These are phyloP conservation scores for Allacma fusca DNA, from an alignment of 2,888 invertebrate genomes.

Conservation along the genomic window DNA sequence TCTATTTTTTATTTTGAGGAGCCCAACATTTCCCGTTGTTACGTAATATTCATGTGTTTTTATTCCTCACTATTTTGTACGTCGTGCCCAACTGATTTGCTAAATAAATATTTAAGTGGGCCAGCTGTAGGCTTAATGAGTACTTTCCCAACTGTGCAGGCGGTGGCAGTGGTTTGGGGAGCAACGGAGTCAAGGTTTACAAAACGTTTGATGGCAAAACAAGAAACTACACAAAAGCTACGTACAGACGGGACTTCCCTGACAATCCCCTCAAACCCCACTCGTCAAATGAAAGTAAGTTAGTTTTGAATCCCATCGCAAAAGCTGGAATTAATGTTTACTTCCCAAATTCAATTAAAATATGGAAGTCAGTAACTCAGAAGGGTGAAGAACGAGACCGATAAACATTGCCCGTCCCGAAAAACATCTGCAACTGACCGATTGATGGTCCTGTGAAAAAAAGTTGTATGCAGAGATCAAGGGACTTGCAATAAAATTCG, in stretches of 20 bases:
- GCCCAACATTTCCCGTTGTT: not conserved
- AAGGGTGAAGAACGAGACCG: too few relatives aligned
- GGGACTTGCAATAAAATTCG: too few relatives aligned
- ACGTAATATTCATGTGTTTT: not conserved
- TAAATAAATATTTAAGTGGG: not conserved
- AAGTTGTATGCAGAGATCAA: too few relatives aligned
- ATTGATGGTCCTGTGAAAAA: too few relatives aligned
- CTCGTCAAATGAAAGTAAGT: constrained; percentile 34
- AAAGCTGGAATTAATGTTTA: too few relatives aligned
- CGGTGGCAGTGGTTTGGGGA: constrained; percentile 2
- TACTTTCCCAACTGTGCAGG: not conserved
- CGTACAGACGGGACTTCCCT: not conserved
- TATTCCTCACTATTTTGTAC: not conserved
- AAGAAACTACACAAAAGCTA: not conserved
- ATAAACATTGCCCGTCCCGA: too few relatives aligned
- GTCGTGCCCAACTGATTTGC: too few relatives aligned
- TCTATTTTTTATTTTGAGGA: not conserved
- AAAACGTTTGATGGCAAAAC: constrained; percentile 20
- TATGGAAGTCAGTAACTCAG: too few relatives aligned
- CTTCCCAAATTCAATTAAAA: too few relatives aligned
- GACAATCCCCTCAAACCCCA: constrained; percentile 26
- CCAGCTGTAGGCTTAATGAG: too few relatives aligned
- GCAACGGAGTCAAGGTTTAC: constrained; percentile 12
- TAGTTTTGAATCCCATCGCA: too few relatives aligned
- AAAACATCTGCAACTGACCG: too few relatives aligned